Evolutionary conservation across 2,113 vertebrate genomes (phyloP).

Genomic region (Ceuthmochares aereus): DNA sequence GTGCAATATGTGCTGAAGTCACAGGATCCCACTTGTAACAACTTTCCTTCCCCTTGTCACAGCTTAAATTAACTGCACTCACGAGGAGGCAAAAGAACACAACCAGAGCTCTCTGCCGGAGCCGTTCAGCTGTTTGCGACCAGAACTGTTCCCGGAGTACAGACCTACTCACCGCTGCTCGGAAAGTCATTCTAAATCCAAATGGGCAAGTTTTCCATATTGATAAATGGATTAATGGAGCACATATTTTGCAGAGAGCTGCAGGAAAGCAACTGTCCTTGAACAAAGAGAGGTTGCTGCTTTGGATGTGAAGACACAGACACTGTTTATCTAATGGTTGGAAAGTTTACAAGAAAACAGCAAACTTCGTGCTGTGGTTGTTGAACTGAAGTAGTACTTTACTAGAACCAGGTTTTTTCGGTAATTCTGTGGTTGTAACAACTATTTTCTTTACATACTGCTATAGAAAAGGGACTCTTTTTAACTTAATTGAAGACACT

Average conservation of each 20-base stretch:
- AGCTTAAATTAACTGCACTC: constrained; percentile 24
- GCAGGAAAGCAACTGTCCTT: not conserved
- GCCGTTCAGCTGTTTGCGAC: not conserved
- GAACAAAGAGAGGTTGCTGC: constrained; percentile 15
- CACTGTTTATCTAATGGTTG: constrained; percentile 78
- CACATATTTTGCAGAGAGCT: not conserved
- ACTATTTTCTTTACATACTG: constrained; percentile 81
- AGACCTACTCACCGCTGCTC: not conserved
- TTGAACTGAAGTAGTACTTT: constrained; percentile 76
- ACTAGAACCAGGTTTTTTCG: constrained; percentile 79
- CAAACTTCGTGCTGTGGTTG: constrained; percentile 77
- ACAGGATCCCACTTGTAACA: constrained; percentile 57
- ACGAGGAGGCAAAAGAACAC: not conserved
- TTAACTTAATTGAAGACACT: constrained; percentile 83
- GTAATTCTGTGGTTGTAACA: constrained; percentile 80
- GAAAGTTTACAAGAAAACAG: constrained; percentile 74
- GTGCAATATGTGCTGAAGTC: constrained; percentile 56
- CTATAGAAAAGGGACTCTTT: constrained; percentile 74
- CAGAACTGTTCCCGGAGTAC: not conserved
- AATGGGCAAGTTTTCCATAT: rapidly evolving
- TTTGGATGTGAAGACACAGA: constrained; percentile 31
- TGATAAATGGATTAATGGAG: not conserved
- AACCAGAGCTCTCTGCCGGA: not conserved
- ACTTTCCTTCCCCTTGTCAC: constrained; percentile 51
- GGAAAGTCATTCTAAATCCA: not conserved